These are phyloP conservation scores for Gyps fulvus DNA, from an alignment of 2,113 vertebrate genomes.

Conservation along the genomic window DNA sequence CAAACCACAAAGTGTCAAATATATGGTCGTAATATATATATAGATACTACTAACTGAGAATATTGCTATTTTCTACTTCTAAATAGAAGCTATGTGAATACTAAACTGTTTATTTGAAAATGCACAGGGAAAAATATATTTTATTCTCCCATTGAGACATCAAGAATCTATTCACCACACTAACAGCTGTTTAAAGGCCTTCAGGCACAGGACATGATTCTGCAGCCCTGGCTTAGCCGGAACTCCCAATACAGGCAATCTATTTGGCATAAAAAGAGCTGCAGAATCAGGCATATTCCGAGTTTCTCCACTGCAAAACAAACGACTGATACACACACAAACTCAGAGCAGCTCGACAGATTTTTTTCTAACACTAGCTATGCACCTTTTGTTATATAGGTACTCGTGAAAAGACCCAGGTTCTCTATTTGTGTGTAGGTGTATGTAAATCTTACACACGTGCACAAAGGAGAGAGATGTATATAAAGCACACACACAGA, in stretches of 20 bases:
- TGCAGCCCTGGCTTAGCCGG: conserved; percentile 15
- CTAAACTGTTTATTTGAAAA: conserved; percentile 37
- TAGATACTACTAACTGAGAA: conserved; percentile 52
- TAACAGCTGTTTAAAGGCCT: conserved; percentile 56
- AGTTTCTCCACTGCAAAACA: neutral
- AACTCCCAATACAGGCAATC: neutral
- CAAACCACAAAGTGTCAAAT: conserved; percentile 57
- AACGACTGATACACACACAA: neutral
- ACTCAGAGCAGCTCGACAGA: neutral
- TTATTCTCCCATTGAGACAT: conserved; percentile 45
- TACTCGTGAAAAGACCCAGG: neutral
- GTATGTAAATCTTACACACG: neutral
- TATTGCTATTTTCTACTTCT: conserved; percentile 51
- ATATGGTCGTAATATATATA: conserved; percentile 9
- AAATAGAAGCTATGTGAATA: conserved; percentile 52
- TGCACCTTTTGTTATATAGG: neutral
- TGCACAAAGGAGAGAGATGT: neutral
- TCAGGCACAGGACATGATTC: conserved; percentile 12
- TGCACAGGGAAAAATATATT: conserved; percentile 10
- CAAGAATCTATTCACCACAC: conserved; percentile 46
- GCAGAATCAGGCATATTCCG: neutral
- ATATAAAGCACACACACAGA: neutral
- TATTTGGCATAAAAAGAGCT: neutral
- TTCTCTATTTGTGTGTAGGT: neutral
- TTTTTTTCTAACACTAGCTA: neutral